A percentile compares a stretch with the other conserved stretches of the same genome.
phyloP scores from a whole-genome alignment of 2,113 vertebrate genomes.

The Peromyscus maniculatus region DNA sequence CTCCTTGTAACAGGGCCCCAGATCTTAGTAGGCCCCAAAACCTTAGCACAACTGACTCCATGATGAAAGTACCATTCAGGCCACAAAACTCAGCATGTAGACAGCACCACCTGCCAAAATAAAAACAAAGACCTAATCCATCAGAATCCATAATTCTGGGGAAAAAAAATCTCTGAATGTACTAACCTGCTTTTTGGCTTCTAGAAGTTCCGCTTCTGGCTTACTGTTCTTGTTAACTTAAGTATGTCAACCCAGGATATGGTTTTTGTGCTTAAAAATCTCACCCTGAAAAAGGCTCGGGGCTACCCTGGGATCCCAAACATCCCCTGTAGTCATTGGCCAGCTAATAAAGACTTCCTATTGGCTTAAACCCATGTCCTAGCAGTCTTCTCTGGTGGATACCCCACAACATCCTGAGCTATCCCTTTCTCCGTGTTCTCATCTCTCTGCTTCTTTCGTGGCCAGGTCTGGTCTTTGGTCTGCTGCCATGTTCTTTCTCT shows the following conservation, averaged over 20 bases:
- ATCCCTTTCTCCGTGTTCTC: not conserved
- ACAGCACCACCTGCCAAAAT: not conserved
- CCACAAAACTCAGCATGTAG: not conserved
- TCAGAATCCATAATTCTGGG: not conserved
- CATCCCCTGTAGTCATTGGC: not conserved
- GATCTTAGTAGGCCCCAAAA: not conserved
- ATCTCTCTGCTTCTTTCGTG: not conserved
- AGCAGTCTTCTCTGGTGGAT: not conserved
- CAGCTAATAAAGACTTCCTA: not conserved
- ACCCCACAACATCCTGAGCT: not conserved
- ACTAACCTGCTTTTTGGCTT: not conserved
- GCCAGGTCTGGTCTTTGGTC: not conserved
- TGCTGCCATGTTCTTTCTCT: not conserved
- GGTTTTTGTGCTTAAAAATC: not conserved
- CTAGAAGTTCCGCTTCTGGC: not conserved
- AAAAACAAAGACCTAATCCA: not conserved
- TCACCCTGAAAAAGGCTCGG: not conserved
- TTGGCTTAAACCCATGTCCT: not conserved
- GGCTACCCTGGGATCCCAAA: not conserved
- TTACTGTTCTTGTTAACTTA: not conserved
- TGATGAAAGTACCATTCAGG: not conserved
- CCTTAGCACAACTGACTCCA: not conserved
- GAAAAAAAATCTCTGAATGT: not conserved
- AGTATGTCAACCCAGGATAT: not conserved
- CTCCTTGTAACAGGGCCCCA: not conserved